Evolutionary conservation across 1,140 invertebrate species (phyloP), one percentile per base, ranked within the genome.

Genomic region (Dolichoris vasculosae): DNA sequence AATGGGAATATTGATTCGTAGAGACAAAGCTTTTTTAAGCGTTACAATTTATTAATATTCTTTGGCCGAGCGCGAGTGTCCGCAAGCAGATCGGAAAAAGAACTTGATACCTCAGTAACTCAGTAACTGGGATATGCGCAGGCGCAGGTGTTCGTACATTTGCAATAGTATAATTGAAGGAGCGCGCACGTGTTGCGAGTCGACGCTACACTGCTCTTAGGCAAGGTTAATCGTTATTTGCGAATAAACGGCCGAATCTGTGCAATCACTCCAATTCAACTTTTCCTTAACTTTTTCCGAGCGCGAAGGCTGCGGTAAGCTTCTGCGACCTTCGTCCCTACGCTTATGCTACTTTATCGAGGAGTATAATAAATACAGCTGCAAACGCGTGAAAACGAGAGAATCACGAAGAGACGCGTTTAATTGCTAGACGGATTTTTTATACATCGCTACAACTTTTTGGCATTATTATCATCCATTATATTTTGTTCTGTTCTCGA

Each of bases 171-270:
- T 38, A 13, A 73, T 55, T 38, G 48, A n/a, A 77, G 76, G 48
- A 59, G 46, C 46, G 6, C 75, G 20, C n/a, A 35, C 46, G 46
- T 51, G 46, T 51, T 17, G 40, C 43, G 30, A n/a, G 26, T 15
- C 23, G 7, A 46, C 13, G 73, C 40, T 48, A 51, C n/a, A 2
- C 20, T n/a, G 1, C 26, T 63, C 55, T 64, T 63, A 75, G 43
- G 64, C 84, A 85, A 85, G 84, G 84, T 85, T 81, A 81, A 85
- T 85, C 69, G 84, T 30, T 30, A 75, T 80, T 78, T 78, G 84
- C 80, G 84, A 85, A 85, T 85, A 85, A 79, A 79, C 81, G 43
- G 8, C 55, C 30, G 35, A 63, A 83, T 64, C 67, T 30, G 23
- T 7, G 77, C 77, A 59, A 63, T 80, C 83, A 78, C 84, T 77